Conservation (phyloP, 2,888 invertebrate genomes). For the Subacronicta megacephala region DNA sequence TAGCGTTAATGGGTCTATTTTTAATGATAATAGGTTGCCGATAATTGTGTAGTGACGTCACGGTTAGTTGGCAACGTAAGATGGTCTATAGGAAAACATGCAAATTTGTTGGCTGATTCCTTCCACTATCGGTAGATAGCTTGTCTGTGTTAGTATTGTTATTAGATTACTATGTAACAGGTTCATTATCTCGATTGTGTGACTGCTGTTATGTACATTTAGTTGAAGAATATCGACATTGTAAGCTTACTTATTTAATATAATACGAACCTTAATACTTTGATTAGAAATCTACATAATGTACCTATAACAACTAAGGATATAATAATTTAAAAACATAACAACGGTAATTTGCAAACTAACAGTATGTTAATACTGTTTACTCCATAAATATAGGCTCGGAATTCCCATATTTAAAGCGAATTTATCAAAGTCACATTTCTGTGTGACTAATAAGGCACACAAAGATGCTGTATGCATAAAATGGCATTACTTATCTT, state of each 20-base stretch:
- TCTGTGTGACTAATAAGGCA: constrained; percentile 43
- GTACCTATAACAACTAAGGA: no score
- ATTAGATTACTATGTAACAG: constrained; percentile 40
- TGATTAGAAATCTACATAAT: no score
- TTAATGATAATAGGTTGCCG: constrained; percentile 59
- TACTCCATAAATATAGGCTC: constrained; percentile 34
- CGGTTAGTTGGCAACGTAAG: constrained; percentile 51
- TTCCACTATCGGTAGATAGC: constrained; percentile 50
- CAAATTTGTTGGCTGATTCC: constrained; percentile 52
- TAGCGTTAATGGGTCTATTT: constrained; percentile 59
- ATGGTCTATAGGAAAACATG: constrained; percentile 55
- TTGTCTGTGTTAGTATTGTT: constrained; percentile 48
- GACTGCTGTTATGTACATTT: constrained; percentile 12
- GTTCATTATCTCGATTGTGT: constrained; percentile 42
- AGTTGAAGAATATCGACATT: not conserved
- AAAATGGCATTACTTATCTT: constrained; percentile 38
- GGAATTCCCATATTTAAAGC: constrained; percentile 39
- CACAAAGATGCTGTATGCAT: constrained; percentile 28
- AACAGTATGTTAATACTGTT: constrained; percentile 30
- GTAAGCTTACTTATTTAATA: no score
- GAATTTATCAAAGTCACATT: constrained; percentile 44
- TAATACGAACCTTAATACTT: no score
- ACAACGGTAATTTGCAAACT: constrained; percentile 27
- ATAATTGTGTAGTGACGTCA: constrained; percentile 61
- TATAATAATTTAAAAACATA: no score